Evolutionary conservation across 2,797 vertebrate species (phyloP).

Genomic region (Morus bassanus): DNA sequence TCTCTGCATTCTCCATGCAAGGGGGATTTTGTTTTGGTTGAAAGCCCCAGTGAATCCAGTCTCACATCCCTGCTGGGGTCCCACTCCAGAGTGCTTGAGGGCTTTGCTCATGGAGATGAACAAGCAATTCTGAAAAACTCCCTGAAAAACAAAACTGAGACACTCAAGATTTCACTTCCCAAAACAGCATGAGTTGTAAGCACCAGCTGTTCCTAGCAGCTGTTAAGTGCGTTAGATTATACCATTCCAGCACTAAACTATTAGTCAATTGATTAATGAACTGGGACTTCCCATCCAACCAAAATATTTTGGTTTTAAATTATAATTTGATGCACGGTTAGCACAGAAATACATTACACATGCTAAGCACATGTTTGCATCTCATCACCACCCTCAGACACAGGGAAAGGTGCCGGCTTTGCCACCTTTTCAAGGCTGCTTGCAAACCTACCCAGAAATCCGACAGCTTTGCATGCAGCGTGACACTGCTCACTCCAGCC

Average conservation of each 20-base stretch:
- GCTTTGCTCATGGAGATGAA: not conserved
- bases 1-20: not conserved
- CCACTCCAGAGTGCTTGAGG: not conserved
- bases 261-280: slow-evolving; percentile 31
- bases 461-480: accelerated
- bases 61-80: not conserved
- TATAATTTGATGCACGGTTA: not conserved
- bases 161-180: not conserved
- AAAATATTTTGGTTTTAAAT: slow-evolving; percentile 39
- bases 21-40: not conserved
- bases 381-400: not conserved
- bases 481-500: not conserved
- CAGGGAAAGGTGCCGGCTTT: not conserved
- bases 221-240: not conserved
- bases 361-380: not conserved
- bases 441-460: not conserved
- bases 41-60: not conserved
- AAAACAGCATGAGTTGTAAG: not conserved
- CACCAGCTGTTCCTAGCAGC: slow-evolving; percentile 26
- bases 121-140: not conserved
- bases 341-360: not conserved
- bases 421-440: not conserved
- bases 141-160: not conserved
- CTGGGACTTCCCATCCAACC: slow-evolving; percentile 23
- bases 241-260: slow-evolving; percentile 17